phyloP scores from a whole-genome alignment of 2,797 vertebrate genomes.

The Monodelphis domestica region DNA sequence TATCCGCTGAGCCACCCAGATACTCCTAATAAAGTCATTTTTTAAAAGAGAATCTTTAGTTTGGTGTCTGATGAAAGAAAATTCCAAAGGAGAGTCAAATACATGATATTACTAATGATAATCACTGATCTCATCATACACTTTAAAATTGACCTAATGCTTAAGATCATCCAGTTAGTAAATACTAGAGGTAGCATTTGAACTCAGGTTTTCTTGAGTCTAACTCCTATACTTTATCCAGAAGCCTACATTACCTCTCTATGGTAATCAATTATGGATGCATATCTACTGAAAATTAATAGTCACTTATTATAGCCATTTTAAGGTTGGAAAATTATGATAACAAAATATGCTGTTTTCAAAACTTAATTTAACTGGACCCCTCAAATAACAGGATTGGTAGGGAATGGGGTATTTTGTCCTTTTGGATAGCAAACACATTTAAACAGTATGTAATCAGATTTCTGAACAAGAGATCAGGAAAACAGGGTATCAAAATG shows the following conservation, averaged over 20 bases:
- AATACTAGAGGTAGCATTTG: neutral
- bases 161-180: neutral
- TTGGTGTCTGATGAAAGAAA: neutral
- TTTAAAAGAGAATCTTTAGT: neutral
- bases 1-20: no score
- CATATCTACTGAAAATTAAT: neutral
- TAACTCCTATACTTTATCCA: neutral
- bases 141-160: neutral
- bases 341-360: conserved; percentile 9
- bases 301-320: conserved; percentile 30
- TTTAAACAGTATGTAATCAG: neutral
- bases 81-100: neutral
- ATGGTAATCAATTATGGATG: neutral
- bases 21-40: neutral
- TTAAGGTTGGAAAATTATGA: neutral
- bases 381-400: conserved; percentile 1
- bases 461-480: conserved; percentile 21
- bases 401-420: neutral
- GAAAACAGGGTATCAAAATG: neutral
- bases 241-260: neutral
- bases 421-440: conserved; percentile 28
- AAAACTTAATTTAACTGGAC: conserved; percentile 31
- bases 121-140: neutral
- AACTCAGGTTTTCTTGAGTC: neutral
- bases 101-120: neutral